These are phyloP conservation scores for Morinoia aosen DNA, from an alignment of 2,888 invertebrate genomes.

Conservation along the genomic window DNA sequence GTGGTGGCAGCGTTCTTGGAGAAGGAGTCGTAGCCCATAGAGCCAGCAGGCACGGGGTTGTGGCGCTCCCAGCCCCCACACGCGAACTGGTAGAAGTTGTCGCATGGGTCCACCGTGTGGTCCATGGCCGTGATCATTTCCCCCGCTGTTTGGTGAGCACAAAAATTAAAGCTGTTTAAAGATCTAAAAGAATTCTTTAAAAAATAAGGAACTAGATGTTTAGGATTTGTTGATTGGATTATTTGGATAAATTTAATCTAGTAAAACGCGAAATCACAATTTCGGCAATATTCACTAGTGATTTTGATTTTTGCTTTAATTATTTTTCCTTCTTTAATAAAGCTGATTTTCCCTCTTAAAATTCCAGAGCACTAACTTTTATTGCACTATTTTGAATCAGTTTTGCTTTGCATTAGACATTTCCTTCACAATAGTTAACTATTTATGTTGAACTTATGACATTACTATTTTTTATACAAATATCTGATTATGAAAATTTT, in stretches of 20 bases:
- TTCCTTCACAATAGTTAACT: no score
- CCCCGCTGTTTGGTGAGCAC: constrained; percentile 53
- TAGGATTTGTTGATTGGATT: background rate
- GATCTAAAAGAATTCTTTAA: background rate
- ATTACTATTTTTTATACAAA: no score
- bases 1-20: constrained; percentile 54
- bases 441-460: no score
- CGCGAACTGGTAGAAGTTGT: constrained; percentile 57
- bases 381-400: no score
- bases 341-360: no score
- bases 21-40: constrained; percentile 54
- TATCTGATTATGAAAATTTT: no score
- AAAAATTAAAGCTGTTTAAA: background rate
- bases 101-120: constrained; percentile 58
- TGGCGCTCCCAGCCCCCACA: constrained; percentile 59
- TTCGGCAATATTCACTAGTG: no score
- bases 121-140: constrained; percentile 58
- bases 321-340: no score
- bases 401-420: no score
- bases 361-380: no score
- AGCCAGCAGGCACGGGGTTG: constrained; percentile 58
- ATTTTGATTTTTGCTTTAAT: no score
- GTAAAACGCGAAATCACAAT: no score
- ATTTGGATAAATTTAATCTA: background rate
- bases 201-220: background rate